Conservation (phyloP, 1,140 invertebrate genomes). For the Zaprionus vittiger region DNA sequence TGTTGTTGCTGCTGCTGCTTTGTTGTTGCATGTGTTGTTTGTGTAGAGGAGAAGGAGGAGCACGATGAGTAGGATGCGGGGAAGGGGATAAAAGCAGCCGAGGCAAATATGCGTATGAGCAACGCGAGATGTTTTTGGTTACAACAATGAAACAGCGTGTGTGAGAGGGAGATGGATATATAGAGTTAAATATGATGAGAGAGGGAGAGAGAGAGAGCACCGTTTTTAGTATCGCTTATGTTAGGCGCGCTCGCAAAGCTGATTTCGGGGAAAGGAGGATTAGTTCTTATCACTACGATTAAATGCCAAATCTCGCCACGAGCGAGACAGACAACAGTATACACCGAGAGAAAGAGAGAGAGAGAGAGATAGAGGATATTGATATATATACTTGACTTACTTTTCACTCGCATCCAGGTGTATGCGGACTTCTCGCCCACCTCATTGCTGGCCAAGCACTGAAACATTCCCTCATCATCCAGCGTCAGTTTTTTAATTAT, state of each 20-base stretch:
- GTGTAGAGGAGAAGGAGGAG: not conserved
- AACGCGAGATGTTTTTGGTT: not conserved
- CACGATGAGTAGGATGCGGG: not conserved
- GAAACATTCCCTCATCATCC: constrained; percentile 96
- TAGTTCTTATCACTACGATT: constrained; percentile 17
- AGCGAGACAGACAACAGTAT: not conserved
- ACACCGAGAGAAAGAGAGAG: not conserved
- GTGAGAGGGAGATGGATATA: not conserved
- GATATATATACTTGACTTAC: constrained; percentile 88
- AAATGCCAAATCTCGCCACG: not conserved
- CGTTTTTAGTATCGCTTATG: constrained; percentile 33
- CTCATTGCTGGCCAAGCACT: constrained; percentile 95
- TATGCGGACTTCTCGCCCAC: constrained; percentile 95
- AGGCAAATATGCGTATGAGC: not conserved
- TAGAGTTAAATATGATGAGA: constrained; percentile 9
- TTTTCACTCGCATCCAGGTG: constrained; percentile 97
- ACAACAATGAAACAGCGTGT: constrained; percentile 9
- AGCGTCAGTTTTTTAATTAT: constrained; percentile 92
- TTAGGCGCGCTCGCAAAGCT: constrained; percentile 19
- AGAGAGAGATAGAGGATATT: not conserved
- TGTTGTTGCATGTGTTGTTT: constrained; percentile 21
- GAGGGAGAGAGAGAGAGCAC: constrained; percentile 23
- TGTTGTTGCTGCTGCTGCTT: constrained; percentile 24
- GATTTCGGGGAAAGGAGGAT: not conserved
- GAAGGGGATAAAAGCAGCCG: not conserved